Conservation (phyloP, 1,140 invertebrate genomes). For the Drosophila busckii region DNA sequence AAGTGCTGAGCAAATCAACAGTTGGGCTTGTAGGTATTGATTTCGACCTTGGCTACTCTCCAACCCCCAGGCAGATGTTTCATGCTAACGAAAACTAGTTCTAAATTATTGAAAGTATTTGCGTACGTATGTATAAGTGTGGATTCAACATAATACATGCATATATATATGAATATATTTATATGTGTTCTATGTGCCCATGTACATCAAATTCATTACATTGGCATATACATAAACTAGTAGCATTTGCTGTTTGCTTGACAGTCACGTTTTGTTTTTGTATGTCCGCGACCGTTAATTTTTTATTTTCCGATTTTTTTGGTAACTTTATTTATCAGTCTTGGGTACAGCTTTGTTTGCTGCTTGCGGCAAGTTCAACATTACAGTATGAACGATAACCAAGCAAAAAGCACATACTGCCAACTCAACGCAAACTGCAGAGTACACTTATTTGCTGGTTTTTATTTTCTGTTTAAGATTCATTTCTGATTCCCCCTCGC, state of each 20-base stretch:
- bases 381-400: slow-evolving; percentile 36
- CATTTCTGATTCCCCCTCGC: slow-evolving; percentile 11
- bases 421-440: slow-evolving; percentile 46
- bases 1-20: slow-evolving; percentile 8
- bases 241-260: slow-evolving; percentile 30
- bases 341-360: slow-evolving; percentile 35
- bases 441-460: slow-evolving; percentile 19
- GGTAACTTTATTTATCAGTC: slow-evolving; percentile 19
- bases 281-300: slow-evolving; percentile 62
- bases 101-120: slow-evolving; percentile 7
- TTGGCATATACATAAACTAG: not conserved
- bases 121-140: slow-evolving; percentile 3
- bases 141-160: too few relatives aligned
- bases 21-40: slow-evolving; percentile 6
- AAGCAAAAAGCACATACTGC: slow-evolving; percentile 66
- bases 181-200: too few relatives aligned
- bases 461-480: not conserved
- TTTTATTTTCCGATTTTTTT: slow-evolving; percentile 32
- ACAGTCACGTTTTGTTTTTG: slow-evolving; percentile 71
- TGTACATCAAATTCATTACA: slow-evolving; percentile 31
- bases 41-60: slow-evolving; percentile 22
- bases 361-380: slow-evolving; percentile 59
- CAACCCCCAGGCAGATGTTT: slow-evolving; percentile 10
- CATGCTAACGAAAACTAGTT: slow-evolving; percentile 32
- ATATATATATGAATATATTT: too few relatives aligned